Evolutionary conservation across 2,113 vertebrate species (phyloP).

Genomic region (Pseudorasbora parva): DNA sequence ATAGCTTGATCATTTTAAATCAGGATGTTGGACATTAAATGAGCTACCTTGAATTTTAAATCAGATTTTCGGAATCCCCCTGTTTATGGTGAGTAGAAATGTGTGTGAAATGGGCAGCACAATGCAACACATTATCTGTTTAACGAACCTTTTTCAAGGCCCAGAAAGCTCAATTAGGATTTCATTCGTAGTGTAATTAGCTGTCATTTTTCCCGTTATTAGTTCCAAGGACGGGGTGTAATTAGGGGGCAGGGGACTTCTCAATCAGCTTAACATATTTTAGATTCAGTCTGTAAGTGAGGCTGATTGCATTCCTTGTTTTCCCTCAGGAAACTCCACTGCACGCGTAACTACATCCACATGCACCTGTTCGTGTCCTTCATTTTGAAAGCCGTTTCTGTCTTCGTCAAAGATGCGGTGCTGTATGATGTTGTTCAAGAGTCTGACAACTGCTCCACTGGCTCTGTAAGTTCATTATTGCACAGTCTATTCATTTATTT

Average conservation of each 20-base stretch:
- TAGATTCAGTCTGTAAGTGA: slow-evolving; percentile 32
- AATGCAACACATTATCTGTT: neutral
- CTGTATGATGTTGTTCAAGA: slow-evolving; percentile 83
- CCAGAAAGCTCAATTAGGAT: slow-evolving; percentile 45
- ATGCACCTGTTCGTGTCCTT: slow-evolving; percentile 94
- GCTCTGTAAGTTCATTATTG: slow-evolving; percentile 80
- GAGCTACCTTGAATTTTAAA: slow-evolving; percentile 15
- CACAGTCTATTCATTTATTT: neutral
- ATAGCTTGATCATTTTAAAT: slow-evolving; percentile 21
- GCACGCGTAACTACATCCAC: slow-evolving; percentile 95
- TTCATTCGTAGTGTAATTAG: slow-evolving; percentile 45
- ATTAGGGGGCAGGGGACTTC: slow-evolving; percentile 38
- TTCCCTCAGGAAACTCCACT: slow-evolving; percentile 88
- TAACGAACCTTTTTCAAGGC: neutral
- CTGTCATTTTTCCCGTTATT: slow-evolving; percentile 35
- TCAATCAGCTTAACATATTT: slow-evolving; percentile 34
- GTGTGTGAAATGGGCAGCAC: neutral
- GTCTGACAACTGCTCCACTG: slow-evolving; percentile 81
- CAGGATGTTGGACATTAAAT: neutral
- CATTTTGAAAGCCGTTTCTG: slow-evolving; percentile 89
- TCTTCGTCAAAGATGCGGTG: slow-evolving; percentile 90
- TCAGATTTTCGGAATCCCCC: neutral
- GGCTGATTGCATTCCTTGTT: slow-evolving; percentile 38
- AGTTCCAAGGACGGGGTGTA: slow-evolving; percentile 25
- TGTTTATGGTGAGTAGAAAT: slow-evolving; percentile 19